Evolutionary conservation across 2,888 invertebrate genomes (phyloP), one percentile per base, ranked within the genome.

Genomic region (Drepanosiphum platanoidis): DNA sequence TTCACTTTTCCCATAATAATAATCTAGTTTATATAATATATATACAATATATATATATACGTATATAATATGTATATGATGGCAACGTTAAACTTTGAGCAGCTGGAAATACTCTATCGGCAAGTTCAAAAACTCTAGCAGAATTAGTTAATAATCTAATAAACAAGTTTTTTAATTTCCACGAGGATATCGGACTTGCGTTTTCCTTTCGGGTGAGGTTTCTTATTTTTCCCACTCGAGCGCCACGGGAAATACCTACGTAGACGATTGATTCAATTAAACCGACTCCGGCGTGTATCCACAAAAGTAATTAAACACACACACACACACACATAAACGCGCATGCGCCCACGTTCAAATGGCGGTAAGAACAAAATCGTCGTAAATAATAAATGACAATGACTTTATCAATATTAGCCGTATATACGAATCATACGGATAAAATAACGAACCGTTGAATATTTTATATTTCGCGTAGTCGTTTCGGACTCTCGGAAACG

Each of bases 161-260:
- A 80, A 30, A 80, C 11, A 80, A 80, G 52, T 52, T 52, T 70
- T n/a, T 18, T 36, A 27, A 70, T 80, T 70, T 70, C 52, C 36
- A 34, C 27, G 15, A 27, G n/a, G 8, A 3, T 58, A 61, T 39
- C 30, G 30, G 22, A n/a, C 4, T 39, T 36, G 39, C 46, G 39
- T n/a, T 78, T 13, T 7, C 15, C 8, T 61, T 9, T 27, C 61
- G 61, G 3, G 27, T 61, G 9, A 61, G 61, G 27, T 8, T 27
- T n/a, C 61, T 61, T 61, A 61, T 27, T 18, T 61, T n/a, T n/a
- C n/a, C n/a, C n/a, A n/a, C n/a, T n/a, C n/a, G n/a, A n/a, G n/a
- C 5, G n/a, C 8, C 27, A 5, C 52, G 52, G 11, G 11, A n/a
- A n/a, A n/a, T 13, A 61, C 27, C 22, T 61, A 61, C 52, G 18